phyloP scores from a whole-genome alignment of 2,888 invertebrate genomes.

The Willowsia nigromaculata region DNA sequence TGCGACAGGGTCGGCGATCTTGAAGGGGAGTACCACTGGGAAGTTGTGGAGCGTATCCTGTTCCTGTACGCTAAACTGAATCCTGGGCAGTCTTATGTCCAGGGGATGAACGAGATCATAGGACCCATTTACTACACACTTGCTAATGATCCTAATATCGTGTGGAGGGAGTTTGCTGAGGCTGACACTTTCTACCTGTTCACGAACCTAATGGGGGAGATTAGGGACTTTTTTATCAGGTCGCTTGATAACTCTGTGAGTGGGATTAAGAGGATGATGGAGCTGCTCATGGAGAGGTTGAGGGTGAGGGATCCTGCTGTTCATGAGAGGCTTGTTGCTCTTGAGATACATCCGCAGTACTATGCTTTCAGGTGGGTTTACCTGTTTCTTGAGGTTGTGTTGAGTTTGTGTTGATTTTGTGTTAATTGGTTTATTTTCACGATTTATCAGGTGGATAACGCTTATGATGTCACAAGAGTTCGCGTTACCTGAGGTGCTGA shows the following conservation, averaged over 20 bases:
- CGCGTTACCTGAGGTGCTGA: constrained; percentile 96
- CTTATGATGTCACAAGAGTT: constrained; percentile 98
- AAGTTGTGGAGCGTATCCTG: constrained; percentile 97
- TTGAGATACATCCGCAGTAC: constrained; percentile 92
- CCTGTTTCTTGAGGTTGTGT: constrained; percentile 2
- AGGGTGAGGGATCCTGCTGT: constrained; percentile 88
- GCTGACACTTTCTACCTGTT: constrained; percentile 99
- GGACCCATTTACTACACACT: constrained; percentile 99
- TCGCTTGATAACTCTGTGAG: constrained; percentile 95
- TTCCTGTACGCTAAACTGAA: constrained; percentile 99
- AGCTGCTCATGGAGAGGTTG: constrained; percentile 87
- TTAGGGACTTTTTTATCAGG: constrained; percentile 97
- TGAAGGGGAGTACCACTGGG: constrained; percentile 89
- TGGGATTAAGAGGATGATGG: constrained; percentile 96
- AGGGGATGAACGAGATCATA: constrained; percentile 99
- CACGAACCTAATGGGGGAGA: constrained; percentile 98
- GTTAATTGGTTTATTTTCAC: no score
- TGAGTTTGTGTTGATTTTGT: constrained; percentile 57
- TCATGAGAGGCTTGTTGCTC: constrained; percentile 88
- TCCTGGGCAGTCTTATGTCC: constrained; percentile 95
- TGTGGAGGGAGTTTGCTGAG: constrained; percentile 94
- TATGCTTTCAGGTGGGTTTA: constrained; percentile 75
- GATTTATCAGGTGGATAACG: constrained; percentile 97
- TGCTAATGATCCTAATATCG: constrained; percentile 91
- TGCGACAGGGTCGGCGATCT: constrained; percentile 80